Conservation (phyloP, 2,888 invertebrate species). For the Hypolimnas misippus region DNA sequence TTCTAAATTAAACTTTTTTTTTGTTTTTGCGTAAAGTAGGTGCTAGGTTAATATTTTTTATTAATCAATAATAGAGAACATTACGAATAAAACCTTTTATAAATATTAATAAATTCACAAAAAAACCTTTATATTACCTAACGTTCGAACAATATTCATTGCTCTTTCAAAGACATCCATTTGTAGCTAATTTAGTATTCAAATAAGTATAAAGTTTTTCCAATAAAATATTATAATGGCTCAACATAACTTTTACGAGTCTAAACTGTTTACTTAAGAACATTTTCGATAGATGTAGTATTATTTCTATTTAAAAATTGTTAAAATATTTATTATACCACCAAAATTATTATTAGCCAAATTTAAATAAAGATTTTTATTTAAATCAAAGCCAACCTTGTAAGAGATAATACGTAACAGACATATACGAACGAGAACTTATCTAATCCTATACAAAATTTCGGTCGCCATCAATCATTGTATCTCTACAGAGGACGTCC, state of each 20-base stretch:
- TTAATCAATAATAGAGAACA: background rate
- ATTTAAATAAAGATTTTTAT: background rate
- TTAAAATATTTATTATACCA: too few relatives aligned
- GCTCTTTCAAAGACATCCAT: conserved; percentile 25
- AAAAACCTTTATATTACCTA: background rate
- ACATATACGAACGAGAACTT: conserved; percentile 19
- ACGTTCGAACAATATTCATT: conserved; percentile 14
- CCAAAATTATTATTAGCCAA: background rate
- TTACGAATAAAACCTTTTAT: background rate
- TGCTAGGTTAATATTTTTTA: too few relatives aligned
- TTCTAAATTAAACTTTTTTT: too few relatives aligned
- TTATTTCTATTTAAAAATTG: too few relatives aligned
- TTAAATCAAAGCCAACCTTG: background rate
- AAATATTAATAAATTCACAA: background rate
- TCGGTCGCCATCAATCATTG: conserved; percentile 39
- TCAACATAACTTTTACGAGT: background rate
- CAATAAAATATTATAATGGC: conserved; percentile 21
- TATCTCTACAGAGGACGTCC: conserved; percentile 31
- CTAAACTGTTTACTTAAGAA: background rate
- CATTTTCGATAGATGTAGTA: too few relatives aligned
- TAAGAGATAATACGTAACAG: background rate
- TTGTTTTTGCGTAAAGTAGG: too few relatives aligned
- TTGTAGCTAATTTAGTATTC: conserved; percentile 24
- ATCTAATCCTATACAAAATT: conserved; percentile 32
- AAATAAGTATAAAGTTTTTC: conserved; percentile 14